phyloP scores from a whole-genome alignment of 2,113 vertebrate species.

The Engystomops pustulosus region DNA sequence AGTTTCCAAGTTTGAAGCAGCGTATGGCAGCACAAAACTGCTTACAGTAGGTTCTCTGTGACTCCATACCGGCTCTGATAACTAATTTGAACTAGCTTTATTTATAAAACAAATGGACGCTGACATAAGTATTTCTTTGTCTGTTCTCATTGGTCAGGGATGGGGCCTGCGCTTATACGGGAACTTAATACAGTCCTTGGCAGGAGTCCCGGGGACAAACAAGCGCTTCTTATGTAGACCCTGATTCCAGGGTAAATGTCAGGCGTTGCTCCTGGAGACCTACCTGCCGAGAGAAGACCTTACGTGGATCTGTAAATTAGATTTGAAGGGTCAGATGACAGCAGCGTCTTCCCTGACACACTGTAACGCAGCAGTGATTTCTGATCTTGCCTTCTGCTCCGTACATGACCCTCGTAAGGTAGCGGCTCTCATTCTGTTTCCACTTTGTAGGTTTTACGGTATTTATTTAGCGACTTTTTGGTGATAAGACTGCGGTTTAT shows the following conservation, averaged over 20 bases:
- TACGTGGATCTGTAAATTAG: not conserved
- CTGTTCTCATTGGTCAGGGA: not conserved
- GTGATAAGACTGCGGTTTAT: slow-evolving; percentile 17
- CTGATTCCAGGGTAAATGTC: not conserved
- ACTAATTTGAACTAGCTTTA: too few species aligned
- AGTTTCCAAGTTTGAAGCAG: too few species aligned
- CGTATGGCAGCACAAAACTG: too few species aligned
- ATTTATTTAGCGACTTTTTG: not conserved
- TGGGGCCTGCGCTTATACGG: not conserved
- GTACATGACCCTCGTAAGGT: not conserved
- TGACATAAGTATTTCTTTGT: too few species aligned
- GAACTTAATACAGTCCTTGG: not conserved
- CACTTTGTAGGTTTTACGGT: not conserved
- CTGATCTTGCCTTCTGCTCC: not conserved
- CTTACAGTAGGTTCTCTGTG: too few species aligned
- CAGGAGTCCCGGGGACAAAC: slow-evolving; percentile 4
- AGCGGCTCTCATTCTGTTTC: too few species aligned
- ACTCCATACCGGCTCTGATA: too few species aligned
- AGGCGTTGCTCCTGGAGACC: not conserved
- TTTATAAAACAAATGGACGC: too few species aligned
- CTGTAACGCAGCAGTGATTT: too few species aligned
- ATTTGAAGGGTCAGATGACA: too few species aligned
- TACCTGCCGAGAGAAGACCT: not conserved
- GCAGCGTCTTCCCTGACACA: too few species aligned
- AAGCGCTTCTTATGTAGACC: not conserved